Evolutionary conservation across 2,113 vertebrate species (phyloP), one percentile per base, ranked within the genome.

Genomic region (Hemichromis elongatus): DNA sequence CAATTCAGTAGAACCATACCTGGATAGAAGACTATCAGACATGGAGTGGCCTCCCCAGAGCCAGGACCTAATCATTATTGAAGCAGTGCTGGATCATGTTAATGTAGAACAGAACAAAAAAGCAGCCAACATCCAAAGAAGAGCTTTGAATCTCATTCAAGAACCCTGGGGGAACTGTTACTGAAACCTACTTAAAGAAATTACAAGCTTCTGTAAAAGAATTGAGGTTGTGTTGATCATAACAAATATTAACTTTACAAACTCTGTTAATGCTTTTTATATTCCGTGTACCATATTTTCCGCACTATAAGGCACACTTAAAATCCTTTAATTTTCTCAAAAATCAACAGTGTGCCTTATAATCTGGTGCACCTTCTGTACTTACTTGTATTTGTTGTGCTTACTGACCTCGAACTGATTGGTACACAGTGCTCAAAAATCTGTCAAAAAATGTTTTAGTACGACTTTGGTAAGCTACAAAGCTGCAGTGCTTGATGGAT

Each of bases 151-250:
- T 47, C 14, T 18, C 24, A 28, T 5, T 50, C 24, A 47, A 11
- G 45, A 68, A 2, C 7, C 7, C 5, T 1, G 7, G 0, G 0
- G 3, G 42, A 7, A 73, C 42, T 12, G 11, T 5, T 7, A 11
- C 2, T 73, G 42, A 73, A 73, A 26, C 9, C 40, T 45, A 45
- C 5, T 45, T 70, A 47, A 73, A 73, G 40, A 73, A 73, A 30
- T 50, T 19, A 7, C 16, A 73, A 50, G 24, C 0, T 73, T 28
- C 42, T 37, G 2, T 73, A 50, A 73, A 4, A 12, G 68, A 50
- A 16, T 28, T 50, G 21, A 30, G 42, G 42, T 24, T 47, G 40
- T 28, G 14, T 1, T 47, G 42, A 28, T 30, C 16, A 47, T 28
- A 12, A 9, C 3, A 50, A 50, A 30, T 73, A 47, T 73, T 73